phyloP scores from a whole-genome alignment of 2,113 vertebrate species.

The Sinocyclocheilus grahami region DNA sequence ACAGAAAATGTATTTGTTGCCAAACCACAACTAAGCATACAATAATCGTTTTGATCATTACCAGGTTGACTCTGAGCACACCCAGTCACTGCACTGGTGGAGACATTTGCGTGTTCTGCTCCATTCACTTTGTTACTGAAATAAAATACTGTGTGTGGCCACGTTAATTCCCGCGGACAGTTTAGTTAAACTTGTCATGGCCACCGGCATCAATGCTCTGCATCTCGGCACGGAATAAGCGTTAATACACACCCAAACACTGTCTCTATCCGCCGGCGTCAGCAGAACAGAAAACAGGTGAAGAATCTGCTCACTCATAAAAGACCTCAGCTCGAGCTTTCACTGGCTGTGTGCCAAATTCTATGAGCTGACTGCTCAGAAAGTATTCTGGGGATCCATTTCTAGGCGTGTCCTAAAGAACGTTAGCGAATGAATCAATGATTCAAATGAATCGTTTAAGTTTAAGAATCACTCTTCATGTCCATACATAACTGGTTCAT shows the following conservation, averaged over 20 bases:
- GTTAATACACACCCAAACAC: not conserved
- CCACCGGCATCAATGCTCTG: slow-evolving; percentile 32
- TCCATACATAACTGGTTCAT: not conserved
- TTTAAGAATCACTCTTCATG: not conserved
- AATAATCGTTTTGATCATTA: not conserved
- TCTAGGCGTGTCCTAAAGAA: not conserved
- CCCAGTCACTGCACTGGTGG: not conserved
- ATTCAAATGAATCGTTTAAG: not conserved
- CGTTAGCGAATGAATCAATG: not conserved
- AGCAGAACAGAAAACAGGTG: slow-evolving; percentile 49
- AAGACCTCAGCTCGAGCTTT: slow-evolving; percentile 6
- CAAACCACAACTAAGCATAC: not conserved
- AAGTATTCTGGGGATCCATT: not conserved
- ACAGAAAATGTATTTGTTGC: not conserved
- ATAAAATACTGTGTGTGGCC: not conserved
- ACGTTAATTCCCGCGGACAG: slow-evolving; percentile 45
- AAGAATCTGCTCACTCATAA: slow-evolving; percentile 37
- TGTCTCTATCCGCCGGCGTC: not conserved
- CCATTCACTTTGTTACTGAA: not conserved
- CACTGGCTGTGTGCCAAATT: not conserved
- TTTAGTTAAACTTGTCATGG: slow-evolving; percentile 58
- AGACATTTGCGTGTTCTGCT: not conserved
- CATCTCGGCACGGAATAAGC: not conserved
- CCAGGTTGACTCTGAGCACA: not conserved
- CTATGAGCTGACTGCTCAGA: not conserved